Evolutionary conservation across 2,113 vertebrate species (phyloP).

Genomic region (Peromyscus maniculatus): DNA sequence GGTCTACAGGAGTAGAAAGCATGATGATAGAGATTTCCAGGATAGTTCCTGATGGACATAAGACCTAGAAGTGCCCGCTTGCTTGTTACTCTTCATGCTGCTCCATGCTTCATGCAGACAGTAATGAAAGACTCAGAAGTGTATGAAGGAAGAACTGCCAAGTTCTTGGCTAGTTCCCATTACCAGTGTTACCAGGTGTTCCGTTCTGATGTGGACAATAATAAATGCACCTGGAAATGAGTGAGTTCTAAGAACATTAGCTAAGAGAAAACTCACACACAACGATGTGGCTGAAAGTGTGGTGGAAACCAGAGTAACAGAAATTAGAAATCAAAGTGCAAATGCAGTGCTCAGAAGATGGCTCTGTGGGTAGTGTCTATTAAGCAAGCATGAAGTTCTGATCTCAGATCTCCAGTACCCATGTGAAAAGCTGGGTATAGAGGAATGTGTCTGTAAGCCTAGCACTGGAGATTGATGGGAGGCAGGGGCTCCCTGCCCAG

Average conservation of each 20-base stretch:
- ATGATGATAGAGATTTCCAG: constrained; percentile 33
- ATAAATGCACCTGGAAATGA: neutral
- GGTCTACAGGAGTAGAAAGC: neutral
- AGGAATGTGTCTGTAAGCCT: neutral
- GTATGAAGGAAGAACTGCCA: constrained; percentile 17
- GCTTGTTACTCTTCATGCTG: constrained; percentile 60
- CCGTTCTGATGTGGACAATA: neutral
- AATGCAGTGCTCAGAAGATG: neutral
- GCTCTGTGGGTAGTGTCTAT: neutral
- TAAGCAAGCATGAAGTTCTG: neutral
- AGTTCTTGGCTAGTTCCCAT: neutral
- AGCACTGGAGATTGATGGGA: neutral
- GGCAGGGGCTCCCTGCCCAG: neutral
- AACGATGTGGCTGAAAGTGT: neutral
- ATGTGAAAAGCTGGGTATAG: neutral
- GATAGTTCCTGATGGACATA: constrained; percentile 24
- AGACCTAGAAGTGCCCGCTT: constrained; percentile 18
- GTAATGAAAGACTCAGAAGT: constrained; percentile 54
- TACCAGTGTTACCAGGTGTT: neutral
- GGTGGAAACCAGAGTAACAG: neutral
- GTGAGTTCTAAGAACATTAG: neutral
- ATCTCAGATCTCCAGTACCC: neutral
- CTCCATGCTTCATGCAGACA: neutral
- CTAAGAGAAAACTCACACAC: neutral
- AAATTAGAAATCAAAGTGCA: constrained; percentile 29